A percentile compares a stretch with the other conserved stretches of the same genome.
Conservation (phyloP, 1,140 invertebrate species). For the Apis laboriosa region DNA sequence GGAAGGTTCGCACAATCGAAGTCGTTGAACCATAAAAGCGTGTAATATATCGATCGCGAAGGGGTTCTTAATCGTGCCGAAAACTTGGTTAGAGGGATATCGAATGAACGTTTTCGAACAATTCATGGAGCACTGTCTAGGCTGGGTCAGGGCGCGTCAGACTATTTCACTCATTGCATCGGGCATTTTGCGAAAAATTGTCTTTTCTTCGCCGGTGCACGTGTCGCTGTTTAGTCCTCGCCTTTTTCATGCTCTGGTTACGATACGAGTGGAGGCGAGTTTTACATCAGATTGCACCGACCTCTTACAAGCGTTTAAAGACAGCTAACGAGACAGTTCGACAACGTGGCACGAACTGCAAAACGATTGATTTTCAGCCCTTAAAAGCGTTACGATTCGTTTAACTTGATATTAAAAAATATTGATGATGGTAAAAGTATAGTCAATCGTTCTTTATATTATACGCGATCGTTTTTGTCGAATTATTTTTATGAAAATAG, state of each 20-base stretch:
- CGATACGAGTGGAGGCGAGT: slow-evolving; percentile 57
- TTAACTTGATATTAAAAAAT: too few relatives aligned
- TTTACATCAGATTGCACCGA: slow-evolving; percentile 35
- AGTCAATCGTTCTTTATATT: too few relatives aligned
- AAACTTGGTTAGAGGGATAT: slow-evolving; percentile 23
- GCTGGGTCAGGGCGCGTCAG: slow-evolving; percentile 22
- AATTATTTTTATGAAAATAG: too few relatives aligned
- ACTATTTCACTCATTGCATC: not conserved
- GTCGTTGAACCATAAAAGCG: slow-evolving; percentile 24
- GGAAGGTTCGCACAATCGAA: not conserved
- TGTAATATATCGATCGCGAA: slow-evolving; percentile 31
- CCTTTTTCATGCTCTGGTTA: slow-evolving; percentile 72
- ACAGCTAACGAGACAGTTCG: slow-evolving; percentile 42
- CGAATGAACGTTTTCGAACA: slow-evolving; percentile 30
- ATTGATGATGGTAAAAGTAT: too few relatives aligned
- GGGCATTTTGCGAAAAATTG: slow-evolving; percentile 9
- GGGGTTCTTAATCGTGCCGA: slow-evolving; percentile 28
- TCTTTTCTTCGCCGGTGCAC: slow-evolving; percentile 42
- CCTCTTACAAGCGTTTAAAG: slow-evolving; percentile 46
- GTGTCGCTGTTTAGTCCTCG: slow-evolving; percentile 57
- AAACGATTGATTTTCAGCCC: slow-evolving; percentile 1
- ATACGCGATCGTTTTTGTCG: too few relatives aligned
- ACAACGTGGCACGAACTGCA: slow-evolving; percentile 10
- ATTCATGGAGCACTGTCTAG: slow-evolving; percentile 20
- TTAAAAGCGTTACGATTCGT: too few relatives aligned